A percentile compares a stretch with the other conserved stretches of the same genome.
phyloP scores from a whole-genome alignment of 2,888 invertebrate species.

The Lycocerus yunnanus region DNA sequence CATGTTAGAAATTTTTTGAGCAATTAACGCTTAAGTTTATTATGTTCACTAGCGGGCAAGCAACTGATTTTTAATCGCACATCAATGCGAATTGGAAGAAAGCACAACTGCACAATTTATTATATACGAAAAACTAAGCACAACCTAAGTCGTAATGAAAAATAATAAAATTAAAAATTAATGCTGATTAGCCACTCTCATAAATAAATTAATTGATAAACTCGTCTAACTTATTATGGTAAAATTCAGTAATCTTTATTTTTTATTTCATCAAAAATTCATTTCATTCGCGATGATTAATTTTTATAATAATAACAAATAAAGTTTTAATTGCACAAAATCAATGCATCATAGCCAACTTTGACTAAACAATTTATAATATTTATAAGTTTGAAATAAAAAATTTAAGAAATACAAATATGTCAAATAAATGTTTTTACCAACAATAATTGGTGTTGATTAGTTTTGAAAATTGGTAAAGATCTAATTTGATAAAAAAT shows the following conservation, averaged over 20 bases:
- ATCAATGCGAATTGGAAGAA: background rate
- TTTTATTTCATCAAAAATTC: background rate
- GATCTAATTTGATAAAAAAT: too few relatives aligned
- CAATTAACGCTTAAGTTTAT: background rate
- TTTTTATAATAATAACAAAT: background rate
- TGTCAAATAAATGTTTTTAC: too few relatives aligned
- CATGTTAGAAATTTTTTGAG: background rate
- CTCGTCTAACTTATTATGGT: background rate
- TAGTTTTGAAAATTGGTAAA: too few relatives aligned
- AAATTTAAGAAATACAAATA: too few relatives aligned
- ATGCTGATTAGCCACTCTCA: too few relatives aligned
- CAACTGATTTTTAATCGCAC: background rate
- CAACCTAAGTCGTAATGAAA: background rate
- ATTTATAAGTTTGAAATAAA: too few relatives aligned
- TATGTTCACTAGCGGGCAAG: background rate
- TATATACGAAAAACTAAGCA: background rate
- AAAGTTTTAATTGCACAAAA: too few relatives aligned
- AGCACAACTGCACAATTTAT: background rate
- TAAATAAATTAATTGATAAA: background rate
- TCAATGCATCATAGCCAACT: too few relatives aligned
- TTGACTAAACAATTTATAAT: too few relatives aligned
- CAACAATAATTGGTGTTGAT: too few relatives aligned
- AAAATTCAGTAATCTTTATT: background rate
- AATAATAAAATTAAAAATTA: background rate
- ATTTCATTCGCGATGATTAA: background rate